Base-by-base conservation (phyloP, 2,113 vertebrate genomes). In the Neoarius graeffei region DNA sequence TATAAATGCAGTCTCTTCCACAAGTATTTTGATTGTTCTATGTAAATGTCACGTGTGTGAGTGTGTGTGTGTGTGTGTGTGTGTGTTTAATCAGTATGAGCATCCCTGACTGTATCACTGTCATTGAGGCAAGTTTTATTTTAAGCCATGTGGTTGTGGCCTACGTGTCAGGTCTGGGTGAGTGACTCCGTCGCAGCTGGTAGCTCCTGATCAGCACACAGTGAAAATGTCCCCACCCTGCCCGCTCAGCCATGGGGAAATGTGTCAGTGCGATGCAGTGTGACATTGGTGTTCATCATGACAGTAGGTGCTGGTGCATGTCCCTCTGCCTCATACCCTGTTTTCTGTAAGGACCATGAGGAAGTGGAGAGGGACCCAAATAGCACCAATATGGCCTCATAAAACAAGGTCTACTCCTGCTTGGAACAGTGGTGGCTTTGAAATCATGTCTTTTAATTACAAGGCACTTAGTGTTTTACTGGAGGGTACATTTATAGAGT, bases 171-270 rank as follows among this genome's bases (percentile, higher is more conserved):
- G 66, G 67, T 69, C 77, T 52, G 73, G 90, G 76, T 67, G 86
- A 85, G 64, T 67, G 86, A 80, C 87, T 81, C 79, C 11, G 67
- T 88, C 7, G 69, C 87, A 73, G 77, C 83, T 89, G 83, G 83
- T 81, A 85, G 64, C 66, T 77, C 79, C 69, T 89, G 76, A 89
- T 83, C 85, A 69, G 69, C 71, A 27, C 77, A 20, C 64, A 74
- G 74, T 54, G 25, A 82, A 73, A 66, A 56, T 69, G 42, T 81
- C 71, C 64, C 83, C 85, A 52, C 27, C 42, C 76, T 60, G 60
- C 35, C 25, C 81, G 81, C 48, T 80, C 81, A 69, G 73, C 83
- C 85, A 83, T 80, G 73, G 85, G 23, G 66, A 73, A 64, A 83
- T 62, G 85, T 88, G 89, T 83, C 84, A 90, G 86, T 56, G 60